These are phyloP conservation scores for Lepus europaeus DNA, from an alignment of 2,113 vertebrate genomes.

Conservation along the genomic window DNA sequence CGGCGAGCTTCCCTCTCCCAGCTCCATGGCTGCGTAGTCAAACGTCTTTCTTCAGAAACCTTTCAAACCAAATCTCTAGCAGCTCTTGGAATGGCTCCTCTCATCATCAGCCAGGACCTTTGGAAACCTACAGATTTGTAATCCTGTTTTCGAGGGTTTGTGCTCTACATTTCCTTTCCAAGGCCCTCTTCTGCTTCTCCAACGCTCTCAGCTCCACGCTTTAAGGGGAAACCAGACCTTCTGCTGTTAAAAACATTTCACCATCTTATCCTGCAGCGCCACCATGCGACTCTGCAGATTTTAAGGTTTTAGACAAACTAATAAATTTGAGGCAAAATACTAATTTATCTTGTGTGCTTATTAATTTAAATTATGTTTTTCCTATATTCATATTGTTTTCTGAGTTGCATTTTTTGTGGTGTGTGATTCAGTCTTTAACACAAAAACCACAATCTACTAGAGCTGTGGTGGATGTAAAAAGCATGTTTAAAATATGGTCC, in stretches of 20 bases:
- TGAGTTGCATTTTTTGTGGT: conserved; percentile 28
- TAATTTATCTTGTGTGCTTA: conserved; percentile 1
- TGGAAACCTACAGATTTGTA: neutral
- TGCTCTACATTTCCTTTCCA: neutral
- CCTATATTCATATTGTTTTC: neutral
- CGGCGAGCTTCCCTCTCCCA: neutral
- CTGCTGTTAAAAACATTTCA: neutral
- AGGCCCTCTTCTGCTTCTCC: neutral
- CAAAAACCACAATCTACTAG: neutral
- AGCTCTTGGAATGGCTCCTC: neutral
- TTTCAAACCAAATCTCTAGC: neutral
- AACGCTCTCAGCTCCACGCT: neutral
- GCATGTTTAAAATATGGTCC: neutral
- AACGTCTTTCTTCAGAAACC: neutral
- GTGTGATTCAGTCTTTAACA: conserved; percentile 44
- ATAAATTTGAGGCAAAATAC: conserved; percentile 24
- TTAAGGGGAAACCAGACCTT: neutral
- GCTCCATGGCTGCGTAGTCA: conserved; percentile 42
- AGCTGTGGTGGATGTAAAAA: conserved; percentile 33
- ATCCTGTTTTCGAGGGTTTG: neutral
- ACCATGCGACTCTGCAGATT: conserved; percentile 63
- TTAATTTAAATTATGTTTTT: neutral
- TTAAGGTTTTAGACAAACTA: conserved; percentile 44
- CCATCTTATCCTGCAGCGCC: conserved; percentile 79
- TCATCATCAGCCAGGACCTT: neutral